Percentiles rank a stretch among this genome's conserved stretches.
Evolutionary conservation across 2,113 vertebrate species (phyloP).

Genomic region (Cervus canadensis): DNA sequence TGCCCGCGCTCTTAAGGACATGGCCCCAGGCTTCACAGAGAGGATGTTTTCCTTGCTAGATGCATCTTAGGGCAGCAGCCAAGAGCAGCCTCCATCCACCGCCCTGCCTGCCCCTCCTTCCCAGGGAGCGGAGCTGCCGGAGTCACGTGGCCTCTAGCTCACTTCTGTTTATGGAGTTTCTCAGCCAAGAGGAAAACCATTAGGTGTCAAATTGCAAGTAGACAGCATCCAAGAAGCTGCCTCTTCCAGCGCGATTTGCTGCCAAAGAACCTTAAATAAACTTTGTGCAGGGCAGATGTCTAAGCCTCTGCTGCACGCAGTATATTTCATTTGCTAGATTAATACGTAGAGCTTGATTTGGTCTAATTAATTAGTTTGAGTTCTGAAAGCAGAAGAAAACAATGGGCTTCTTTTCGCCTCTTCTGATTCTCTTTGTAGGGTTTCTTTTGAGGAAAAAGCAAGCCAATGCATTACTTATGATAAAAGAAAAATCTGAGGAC

Average conservation of each 20-base stretch:
- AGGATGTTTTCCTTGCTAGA: not conserved
- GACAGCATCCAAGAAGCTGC: conserved; percentile 68
- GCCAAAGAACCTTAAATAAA: conserved; percentile 78
- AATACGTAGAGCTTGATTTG: conserved; percentile 57
- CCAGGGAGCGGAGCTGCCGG: conserved; percentile 31
- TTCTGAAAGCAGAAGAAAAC: not conserved
- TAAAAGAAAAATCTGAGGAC: conserved; percentile 55
- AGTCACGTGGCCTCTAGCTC: conserved; percentile 41
- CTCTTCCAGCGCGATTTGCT: conserved; percentile 65
- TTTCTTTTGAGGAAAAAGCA: conserved; percentile 55
- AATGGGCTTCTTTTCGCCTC: not conserved
- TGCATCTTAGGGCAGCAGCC: not conserved
- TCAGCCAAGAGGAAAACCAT: conserved; percentile 77
- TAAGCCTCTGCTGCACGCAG: not conserved
- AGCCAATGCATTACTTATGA: conserved; percentile 51
- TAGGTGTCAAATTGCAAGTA: conserved; percentile 75
- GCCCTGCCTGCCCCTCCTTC: not conserved
- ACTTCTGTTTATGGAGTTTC: conserved; percentile 73
- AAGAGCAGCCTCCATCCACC: not conserved
- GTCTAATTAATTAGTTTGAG: conserved; percentile 64
- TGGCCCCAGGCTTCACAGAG: not conserved
- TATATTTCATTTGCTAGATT: not conserved
- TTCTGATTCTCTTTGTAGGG: not conserved
- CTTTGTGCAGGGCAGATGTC: conserved; percentile 28
- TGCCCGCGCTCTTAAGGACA: not conserved